Percentiles rank a stretch among this genome's conserved stretches.
These are phyloP conservation scores for Nothocercus julius DNA, from an alignment of 2,113 vertebrate species.

Conservation along the genomic window DNA sequence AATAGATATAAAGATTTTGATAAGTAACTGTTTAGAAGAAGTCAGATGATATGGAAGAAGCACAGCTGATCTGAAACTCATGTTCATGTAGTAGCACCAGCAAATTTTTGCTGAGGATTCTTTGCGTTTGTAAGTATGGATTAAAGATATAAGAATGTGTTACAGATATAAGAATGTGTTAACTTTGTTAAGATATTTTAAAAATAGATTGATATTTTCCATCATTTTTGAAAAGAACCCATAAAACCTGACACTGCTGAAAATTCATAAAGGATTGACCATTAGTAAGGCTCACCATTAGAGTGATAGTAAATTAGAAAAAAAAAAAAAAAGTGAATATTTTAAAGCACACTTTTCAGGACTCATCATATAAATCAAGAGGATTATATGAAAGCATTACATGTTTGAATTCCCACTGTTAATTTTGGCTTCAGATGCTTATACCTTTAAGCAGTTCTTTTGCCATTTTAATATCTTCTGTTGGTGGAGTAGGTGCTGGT, in stretches of 20 bases:
- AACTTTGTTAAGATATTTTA: neutral
- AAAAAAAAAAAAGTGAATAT: neutral
- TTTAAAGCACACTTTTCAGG: conserved; percentile 41
- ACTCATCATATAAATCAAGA: conserved; percentile 25
- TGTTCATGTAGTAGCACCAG: neutral
- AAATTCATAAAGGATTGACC: neutral
- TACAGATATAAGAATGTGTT: conserved; percentile 6
- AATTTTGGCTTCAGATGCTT: conserved; percentile 20
- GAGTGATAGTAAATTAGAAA: neutral
- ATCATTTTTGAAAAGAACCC: neutral
- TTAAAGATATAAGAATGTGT: neutral
- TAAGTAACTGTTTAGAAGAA: conserved; percentile 8
- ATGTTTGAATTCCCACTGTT: conserved; percentile 19
- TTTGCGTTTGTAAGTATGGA: conserved; percentile 13
- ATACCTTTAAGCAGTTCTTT: conserved; percentile 82
- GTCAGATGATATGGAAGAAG: neutral
- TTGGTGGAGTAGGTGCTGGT: conserved; percentile 64
- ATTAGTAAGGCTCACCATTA: neutral
- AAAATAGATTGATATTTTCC: neutral
- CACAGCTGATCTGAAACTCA: neutral
- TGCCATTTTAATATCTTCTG: conserved; percentile 79
- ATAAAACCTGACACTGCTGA: neutral
- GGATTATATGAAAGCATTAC: neutral
- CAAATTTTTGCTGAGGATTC: conserved; percentile 7
- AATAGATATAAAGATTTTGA: neutral